These are phyloP conservation scores for Peucedramus taeniatus DNA, from an alignment of 2,113 vertebrate genomes.

Conservation along the genomic window DNA sequence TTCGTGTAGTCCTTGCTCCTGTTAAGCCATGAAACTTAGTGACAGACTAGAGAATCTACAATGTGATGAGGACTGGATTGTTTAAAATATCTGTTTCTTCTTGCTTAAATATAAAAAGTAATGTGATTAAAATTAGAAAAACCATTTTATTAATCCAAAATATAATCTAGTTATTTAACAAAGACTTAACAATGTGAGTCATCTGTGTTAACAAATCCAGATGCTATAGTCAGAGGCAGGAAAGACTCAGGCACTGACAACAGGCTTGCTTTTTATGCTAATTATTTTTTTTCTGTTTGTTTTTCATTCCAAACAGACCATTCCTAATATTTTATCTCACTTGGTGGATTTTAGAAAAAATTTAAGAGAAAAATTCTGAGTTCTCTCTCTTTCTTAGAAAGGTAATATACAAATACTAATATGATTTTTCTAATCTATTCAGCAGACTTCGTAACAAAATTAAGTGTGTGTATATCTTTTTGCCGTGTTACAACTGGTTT, in stretches of 20 bases:
- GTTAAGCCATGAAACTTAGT: background rate
- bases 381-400: background rate
- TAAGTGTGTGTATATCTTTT: background rate
- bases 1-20: background rate
- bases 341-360: background rate
- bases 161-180: slow-evolving; percentile 42
- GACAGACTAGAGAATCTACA: background rate
- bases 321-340: slow-evolving; percentile 6
- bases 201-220: slow-evolving; percentile 33
- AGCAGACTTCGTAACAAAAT: background rate
- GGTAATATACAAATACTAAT: background rate
- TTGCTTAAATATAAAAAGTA: slow-evolving; percentile 3
- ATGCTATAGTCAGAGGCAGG: slow-evolving; percentile 23
- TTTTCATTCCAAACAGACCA: slow-evolving; percentile 14
- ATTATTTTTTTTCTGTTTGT: slow-evolving; percentile 12
- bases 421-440: background rate
- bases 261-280: background rate
- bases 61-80: background rate
- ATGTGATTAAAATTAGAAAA: slow-evolving; percentile 25
- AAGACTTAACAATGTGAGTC: slow-evolving; percentile 25
- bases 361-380: background rate
- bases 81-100: slow-evolving; percentile 7
- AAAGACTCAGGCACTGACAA: background rate
- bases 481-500: background rate
- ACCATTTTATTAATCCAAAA: slow-evolving; percentile 41